These are phyloP conservation scores for Allacma fusca DNA, from an alignment of 2,888 invertebrate species.

Conservation along the genomic window DNA sequence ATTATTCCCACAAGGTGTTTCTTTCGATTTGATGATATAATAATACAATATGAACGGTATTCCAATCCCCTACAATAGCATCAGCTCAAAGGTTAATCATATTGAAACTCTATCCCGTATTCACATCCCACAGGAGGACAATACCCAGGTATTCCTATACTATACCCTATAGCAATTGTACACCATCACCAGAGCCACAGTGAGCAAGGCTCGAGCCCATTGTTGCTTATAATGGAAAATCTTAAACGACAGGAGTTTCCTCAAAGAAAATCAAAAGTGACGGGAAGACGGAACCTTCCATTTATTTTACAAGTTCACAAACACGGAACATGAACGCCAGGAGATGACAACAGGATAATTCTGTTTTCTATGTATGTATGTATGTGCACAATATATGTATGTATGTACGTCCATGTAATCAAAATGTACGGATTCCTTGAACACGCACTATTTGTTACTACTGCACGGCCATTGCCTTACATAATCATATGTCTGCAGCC, in stretches of 20 bases:
- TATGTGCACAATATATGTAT: not conserved
- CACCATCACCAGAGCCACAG: not conserved
- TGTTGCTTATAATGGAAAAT: slow-evolving; percentile 18
- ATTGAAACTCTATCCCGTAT: slow-evolving; percentile 32
- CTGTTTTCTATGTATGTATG: not conserved
- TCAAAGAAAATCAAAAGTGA: slow-evolving; percentile 21
- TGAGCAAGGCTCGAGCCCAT: too few relatives aligned
- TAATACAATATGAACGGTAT: slow-evolving; percentile 24
- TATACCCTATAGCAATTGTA: not conserved
- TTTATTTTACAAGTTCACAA: not conserved
- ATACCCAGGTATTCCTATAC: not conserved
- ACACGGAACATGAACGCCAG: not conserved
- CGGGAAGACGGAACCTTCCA: slow-evolving; percentile 9
- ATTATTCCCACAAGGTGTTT: slow-evolving; percentile 35
- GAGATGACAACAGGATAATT: not conserved
- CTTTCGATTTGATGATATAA: slow-evolving; percentile 36
- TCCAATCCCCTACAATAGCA: slow-evolving; percentile 21
- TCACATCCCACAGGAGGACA: too few relatives aligned
- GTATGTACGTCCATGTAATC: too few relatives aligned
- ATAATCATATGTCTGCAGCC: too few relatives aligned
- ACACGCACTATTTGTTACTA: too few relatives aligned
- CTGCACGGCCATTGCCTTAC: too few relatives aligned
- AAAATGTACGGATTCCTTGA: not conserved
- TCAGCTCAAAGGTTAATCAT: slow-evolving; percentile 35
- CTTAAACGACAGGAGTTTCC: slow-evolving; percentile 12